Base-by-base conservation (phyloP, 2,888 invertebrate genomes). In the Crossocerus cetratus region DNA sequence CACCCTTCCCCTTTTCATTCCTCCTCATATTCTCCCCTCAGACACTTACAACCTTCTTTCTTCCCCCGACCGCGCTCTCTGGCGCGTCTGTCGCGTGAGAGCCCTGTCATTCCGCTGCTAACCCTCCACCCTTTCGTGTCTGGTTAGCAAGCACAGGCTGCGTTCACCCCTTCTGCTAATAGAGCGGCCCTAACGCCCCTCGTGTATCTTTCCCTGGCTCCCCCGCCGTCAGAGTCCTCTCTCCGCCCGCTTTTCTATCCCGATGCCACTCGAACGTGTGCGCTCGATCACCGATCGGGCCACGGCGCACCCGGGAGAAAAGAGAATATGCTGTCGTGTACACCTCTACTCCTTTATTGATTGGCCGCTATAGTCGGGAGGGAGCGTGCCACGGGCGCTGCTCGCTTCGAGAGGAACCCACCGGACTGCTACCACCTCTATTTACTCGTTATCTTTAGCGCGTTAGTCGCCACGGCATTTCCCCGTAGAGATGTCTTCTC, bases 311-410 rank as follows among this genome's bases (percentile, higher is more conserved):
- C 14, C 8, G n/a, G 49, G 1, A n/a, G 16, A 49, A 49, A 53
- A 61, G 11, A 58, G 22, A 69, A 59, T 56, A 61, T 4, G 20
- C 65, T 69, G 60, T 69, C 69, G 56, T 32, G 55, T 61, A 57
- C 60, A 65, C n/a, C n/a, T 20, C 43, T 53, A 58, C 54, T 20
- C 53, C 43, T 65, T 57, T 69, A 72, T 72, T 69, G 72, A 72
- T 73, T 55, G 65, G 45, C 61, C 58, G 56, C 57, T 42, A 14
- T 57, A 16, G 45, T n/a, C 8, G n/a, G 42, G 53, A 18, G 14
- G 2, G 13, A 32, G 11, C 5, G 32, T n/a, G n/a, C n/a, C 32
- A 5, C 5, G 11, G 0, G 11, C 32, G 32, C 8, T 32, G 11
- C 8, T 32, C 32, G 2, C 32, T 32, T 32, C 32, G 32, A 32